A percentile compares a stretch with the other conserved stretches of the same genome.
phyloP scores from a whole-genome alignment of 2,113 vertebrate species.

The Spermophilus dauricus region DNA sequence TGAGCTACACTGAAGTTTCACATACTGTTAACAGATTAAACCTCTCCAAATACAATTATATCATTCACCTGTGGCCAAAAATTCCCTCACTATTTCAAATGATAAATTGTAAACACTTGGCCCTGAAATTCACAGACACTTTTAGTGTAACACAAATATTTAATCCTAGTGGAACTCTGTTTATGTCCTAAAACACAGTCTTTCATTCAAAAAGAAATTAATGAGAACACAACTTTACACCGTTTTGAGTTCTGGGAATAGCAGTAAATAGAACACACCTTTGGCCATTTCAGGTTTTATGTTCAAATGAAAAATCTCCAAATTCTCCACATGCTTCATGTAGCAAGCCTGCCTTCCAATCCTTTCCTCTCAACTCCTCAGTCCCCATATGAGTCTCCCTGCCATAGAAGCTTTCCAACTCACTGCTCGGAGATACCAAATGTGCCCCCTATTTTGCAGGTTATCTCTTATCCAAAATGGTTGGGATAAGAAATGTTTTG shows the following conservation, averaged over 20 bases:
- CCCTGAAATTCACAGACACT: neutral
- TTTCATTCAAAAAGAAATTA: neutral
- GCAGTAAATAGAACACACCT: neutral
- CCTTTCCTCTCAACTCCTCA: neutral
- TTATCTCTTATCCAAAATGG: neutral
- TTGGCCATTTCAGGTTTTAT: neutral
- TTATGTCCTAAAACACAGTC: neutral
- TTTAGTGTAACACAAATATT: constrained; percentile 11
- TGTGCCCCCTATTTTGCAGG: neutral
- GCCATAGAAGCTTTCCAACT: neutral
- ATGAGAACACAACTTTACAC: neutral
- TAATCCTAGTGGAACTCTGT: neutral
- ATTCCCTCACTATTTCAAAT: neutral
- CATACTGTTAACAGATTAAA: neutral
- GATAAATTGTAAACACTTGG: neutral
- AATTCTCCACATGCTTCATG: neutral
- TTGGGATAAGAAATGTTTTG: neutral
- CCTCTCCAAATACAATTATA: constrained; percentile 10
- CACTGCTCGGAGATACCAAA: neutral
- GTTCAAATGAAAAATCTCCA: neutral
- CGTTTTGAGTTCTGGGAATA: neutral
- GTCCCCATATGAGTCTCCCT: neutral
- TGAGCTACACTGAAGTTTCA: neutral
- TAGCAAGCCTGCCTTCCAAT: neutral
- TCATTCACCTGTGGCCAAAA: constrained; percentile 37